Evolutionary conservation across 2,888 invertebrate genomes (phyloP).

Genomic region (Cepaea hortensis): DNA sequence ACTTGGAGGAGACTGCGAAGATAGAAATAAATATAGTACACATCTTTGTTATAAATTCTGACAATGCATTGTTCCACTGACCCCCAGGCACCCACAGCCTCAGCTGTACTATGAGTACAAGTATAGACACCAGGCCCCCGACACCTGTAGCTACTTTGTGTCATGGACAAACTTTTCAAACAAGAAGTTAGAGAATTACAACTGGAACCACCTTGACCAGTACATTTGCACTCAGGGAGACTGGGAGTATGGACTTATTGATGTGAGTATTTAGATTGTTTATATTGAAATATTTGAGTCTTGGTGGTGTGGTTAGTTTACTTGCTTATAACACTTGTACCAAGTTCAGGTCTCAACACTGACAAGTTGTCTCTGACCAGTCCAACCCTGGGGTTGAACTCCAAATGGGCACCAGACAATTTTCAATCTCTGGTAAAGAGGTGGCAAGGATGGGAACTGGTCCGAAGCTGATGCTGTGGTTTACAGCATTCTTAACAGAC

Average conservation of each 20-base stretch:
- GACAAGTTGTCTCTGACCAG: too few relatives aligned
- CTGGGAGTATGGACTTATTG: constrained; percentile 86
- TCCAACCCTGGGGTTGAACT: too few relatives aligned
- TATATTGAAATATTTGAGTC: neutral
- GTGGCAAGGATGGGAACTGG: too few relatives aligned
- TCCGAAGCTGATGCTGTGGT: too few relatives aligned
- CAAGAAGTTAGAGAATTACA: constrained; percentile 95
- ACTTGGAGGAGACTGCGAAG: too few relatives aligned
- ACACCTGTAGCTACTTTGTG: constrained; percentile 84
- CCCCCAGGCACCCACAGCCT: constrained; percentile 90
- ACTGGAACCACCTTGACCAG: constrained; percentile 98
- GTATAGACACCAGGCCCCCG: constrained; percentile 76
- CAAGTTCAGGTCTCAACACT: neutral
- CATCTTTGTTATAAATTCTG: neutral
- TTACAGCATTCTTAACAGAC: too few relatives aligned
- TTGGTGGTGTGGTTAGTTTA: neutral
- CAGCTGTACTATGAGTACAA: constrained; percentile 86
- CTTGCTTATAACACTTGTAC: neutral
- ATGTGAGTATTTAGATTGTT: constrained; percentile 80
- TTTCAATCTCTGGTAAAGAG: too few relatives aligned
- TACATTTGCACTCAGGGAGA: constrained; percentile 96
- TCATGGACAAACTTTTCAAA: constrained; percentile 96
- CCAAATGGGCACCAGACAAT: too few relatives aligned
- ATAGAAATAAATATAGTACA: too few relatives aligned
- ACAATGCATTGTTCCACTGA: neutral